Base-by-base conservation (phyloP, 2,113 vertebrate species). In the Dicrurus megarhynchus region DNA sequence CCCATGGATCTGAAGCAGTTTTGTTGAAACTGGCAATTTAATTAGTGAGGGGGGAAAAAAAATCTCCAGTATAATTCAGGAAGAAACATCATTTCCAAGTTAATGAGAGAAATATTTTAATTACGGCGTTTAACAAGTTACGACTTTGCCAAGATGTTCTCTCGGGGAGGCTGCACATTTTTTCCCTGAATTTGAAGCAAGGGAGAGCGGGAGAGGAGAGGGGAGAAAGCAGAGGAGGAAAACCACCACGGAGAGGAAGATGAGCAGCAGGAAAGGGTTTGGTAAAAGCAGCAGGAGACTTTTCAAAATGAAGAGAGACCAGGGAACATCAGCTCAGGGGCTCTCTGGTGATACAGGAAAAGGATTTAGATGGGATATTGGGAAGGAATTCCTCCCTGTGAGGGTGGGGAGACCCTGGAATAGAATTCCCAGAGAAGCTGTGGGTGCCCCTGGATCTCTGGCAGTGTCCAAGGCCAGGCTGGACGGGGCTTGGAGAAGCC, bases 61-160 rank as follows among this genome's bases (percentile, higher is more conserved):
- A 8, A 53, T 69, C 70, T 93, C 87, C 10, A 6, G 44, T 83
- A 63, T 95, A 95, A 97, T 95, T 97, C 97, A 69, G 86, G 78
- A 95, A 88, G 91, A 35, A 65, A 87, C 12, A 41, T 96, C 69
- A 97, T 96, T 97, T 94, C 75, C 32, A 91, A 95, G 88, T 95
- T 98, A 98, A 98, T 95, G 96, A 96, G 92, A 95, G 85, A 97
- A 97, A 81, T 96, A 97, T 97, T 97, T 97, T 97, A 98, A 98
- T 98, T 96, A 80, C 3, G 1, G 87, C 28, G n/a, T 95, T 97
- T 97, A 97, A 91, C 96, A 97, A 96, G 95, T 95, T 77, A 44
- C 82, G 94, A 86, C 97, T 93, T 50, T 47, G 94, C 93, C 65
- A 35, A 94, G 75, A 33, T 1, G 32, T 61, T 92, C 70, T 89